These are phyloP conservation scores for Acestrorhynchus altus DNA, from an alignment of 2,797 vertebrate species.

Conservation along the genomic window DNA sequence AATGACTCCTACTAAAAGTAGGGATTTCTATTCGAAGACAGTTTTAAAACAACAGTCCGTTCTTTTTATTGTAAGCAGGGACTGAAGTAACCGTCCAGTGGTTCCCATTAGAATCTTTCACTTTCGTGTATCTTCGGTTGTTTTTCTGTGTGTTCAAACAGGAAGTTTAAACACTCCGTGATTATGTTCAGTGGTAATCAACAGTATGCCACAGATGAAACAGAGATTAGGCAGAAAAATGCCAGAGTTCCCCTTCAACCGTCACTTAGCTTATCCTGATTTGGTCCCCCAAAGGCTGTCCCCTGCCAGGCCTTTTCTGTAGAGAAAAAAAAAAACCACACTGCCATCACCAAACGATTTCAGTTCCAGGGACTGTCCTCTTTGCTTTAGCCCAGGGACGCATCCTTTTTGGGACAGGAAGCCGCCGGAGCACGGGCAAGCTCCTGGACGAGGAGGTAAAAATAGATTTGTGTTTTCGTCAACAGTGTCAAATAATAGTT, in stretches of 20 bases:
- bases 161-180: no score
- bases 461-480: neutral
- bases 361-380: neutral
- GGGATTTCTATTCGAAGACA: no score
- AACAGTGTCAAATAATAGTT: neutral
- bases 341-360: neutral
- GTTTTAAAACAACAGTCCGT: no score
- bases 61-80: no score
- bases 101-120: no score
- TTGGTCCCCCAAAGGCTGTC: slow-evolving; percentile 31
- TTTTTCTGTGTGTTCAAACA: no score
- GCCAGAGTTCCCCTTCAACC: neutral
- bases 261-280: slow-evolving; percentile 40
- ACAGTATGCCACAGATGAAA: neutral
- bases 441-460: slow-evolving; percentile 31
- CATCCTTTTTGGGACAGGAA: slow-evolving; percentile 1
- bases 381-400: neutral
- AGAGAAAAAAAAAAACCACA: neutral
- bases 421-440: neutral
- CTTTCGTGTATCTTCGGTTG: no score
- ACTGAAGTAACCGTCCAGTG: no score
- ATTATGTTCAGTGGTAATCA: no score
- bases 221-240: neutral
- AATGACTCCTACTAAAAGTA: no score
- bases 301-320: neutral